Base-by-base conservation (phyloP, 2,888 invertebrate species). In the Acronicta alni region DNA sequence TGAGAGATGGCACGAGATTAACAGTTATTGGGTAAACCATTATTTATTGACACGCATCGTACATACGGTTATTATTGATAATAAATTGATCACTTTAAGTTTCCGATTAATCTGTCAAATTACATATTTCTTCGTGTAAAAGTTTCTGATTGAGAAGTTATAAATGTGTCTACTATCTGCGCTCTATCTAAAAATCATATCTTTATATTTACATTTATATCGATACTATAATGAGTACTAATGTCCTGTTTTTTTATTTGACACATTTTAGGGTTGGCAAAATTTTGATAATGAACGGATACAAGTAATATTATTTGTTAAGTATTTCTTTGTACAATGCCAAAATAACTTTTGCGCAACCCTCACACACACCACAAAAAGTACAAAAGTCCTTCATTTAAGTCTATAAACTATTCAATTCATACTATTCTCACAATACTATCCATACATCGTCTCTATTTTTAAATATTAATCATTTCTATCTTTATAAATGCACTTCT, bases 401-500 rank as follows among this genome's bases (percentile, higher is more conserved):
- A 79, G 67, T 88, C 87, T 89, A 88, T 78, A 81, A 72, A 82
- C 85, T 87, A 89, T 85, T 80, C 82, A 81, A 72, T 86, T 85
- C 81, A 85, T 83, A 82, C 87, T 89, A 88, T 83, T 85, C 83
- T 87, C 85, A 89, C 90, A 90, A 91, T 88, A 90, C 89, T 90
- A 91, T 88, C 80, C 88, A 86, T 88, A 88, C 87, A 80, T 88
- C 88, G 80, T 83, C 65, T 84, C 83, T 89, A 89, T 87, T 87
- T 51, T 78, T 89, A 89, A 89, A 89, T 90, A 90, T 85, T 89
- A 88, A 84, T 86, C 82, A 84, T 76, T 84, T 87, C 88, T 91
- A 90, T 90, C 79, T 87, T 91, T 93, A 92, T 93, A 93, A 93
- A 93, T 93, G 93, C 93, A 93, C 93, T 93, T 93, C 88, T 89